Conservation (phyloP, 2,797 vertebrate genomes). For the Erpetoichthys calabaricus region DNA sequence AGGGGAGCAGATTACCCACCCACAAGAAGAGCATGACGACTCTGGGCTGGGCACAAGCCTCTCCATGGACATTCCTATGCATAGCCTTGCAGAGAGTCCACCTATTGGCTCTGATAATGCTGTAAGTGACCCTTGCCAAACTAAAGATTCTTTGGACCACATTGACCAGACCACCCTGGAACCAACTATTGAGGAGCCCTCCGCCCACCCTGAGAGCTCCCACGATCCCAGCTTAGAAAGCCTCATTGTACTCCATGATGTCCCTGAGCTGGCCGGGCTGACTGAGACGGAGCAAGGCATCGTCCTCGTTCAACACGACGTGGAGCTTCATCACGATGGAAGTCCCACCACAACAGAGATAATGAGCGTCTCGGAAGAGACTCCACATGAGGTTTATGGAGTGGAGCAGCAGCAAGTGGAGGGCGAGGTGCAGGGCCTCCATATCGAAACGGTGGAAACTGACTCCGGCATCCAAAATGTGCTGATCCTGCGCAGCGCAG, state of each 20-base stretch:
- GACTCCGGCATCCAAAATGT: constrained; percentile 43
- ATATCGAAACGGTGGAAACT: constrained; percentile 38
- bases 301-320: constrained; percentile 17
- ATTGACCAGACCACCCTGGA: too few species aligned
- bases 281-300: background rate
- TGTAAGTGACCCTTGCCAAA: too few species aligned
- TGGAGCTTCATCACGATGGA: constrained; percentile 20
- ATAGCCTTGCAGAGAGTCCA: too few species aligned
- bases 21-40: too few species aligned
- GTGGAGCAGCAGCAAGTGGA: background rate
- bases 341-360: too few species aligned
- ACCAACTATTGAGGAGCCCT: too few species aligned
- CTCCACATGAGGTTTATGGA: background rate
- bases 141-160: too few species aligned
- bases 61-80: too few species aligned
- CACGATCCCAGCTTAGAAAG: constrained; percentile 8
- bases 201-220: too few species aligned
- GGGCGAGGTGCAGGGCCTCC: constrained; percentile 32
- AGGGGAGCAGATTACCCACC: too few species aligned
- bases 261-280: constrained; percentile 16
- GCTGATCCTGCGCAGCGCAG: constrained; percentile 33
- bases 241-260: constrained; percentile 37
- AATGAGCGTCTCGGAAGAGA: background rate
- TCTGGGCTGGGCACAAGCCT: too few species aligned
- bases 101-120: too few species aligned